Percentiles rank a stretch among this genome's conserved stretches.
These are phyloP conservation scores for Crocidura indochinensis DNA, from an alignment of 2,797 vertebrate species.

Conservation along the genomic window DNA sequence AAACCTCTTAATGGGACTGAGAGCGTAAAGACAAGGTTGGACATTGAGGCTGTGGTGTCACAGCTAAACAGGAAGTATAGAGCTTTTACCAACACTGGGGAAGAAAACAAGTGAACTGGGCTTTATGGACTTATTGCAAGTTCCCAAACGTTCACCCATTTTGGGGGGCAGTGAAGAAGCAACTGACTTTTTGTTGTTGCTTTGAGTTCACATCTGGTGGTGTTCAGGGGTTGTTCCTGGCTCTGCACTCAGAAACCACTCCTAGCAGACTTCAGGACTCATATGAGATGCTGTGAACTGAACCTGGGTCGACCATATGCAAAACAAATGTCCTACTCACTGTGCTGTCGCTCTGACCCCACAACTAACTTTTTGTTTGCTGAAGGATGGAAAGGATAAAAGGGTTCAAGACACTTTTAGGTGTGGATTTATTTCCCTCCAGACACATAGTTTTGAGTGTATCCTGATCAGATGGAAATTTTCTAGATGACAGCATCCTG, in stretches of 20 bases:
- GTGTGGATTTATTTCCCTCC: background rate
- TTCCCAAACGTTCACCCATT: conserved; percentile 1
- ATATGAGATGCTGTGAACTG: too few relatives aligned
- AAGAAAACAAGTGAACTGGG: conserved; percentile 40
- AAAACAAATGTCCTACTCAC: too few relatives aligned
- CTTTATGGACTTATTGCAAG: background rate
- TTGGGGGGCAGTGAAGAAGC: conserved; percentile 42
- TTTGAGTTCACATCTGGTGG: background rate
- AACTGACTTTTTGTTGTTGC: conserved; percentile 46
- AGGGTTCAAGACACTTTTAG: background rate
- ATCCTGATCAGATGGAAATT: background rate
- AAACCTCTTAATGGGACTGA: too few relatives aligned
- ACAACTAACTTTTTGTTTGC: too few relatives aligned
- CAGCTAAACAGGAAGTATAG: background rate
- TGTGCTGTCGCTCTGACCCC: too few relatives aligned
- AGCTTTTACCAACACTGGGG: conserved; percentile 7
- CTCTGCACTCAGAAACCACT: too few relatives aligned
- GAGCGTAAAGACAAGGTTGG: too few relatives aligned
- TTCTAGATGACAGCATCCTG: background rate
- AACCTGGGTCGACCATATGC: too few relatives aligned
- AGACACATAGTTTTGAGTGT: background rate
- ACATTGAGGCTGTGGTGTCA: too few relatives aligned
- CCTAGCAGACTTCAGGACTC: too few relatives aligned
- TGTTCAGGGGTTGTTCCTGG: too few relatives aligned
- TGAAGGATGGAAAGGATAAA: background rate